Percentiles rank a stretch among this genome's conserved stretches.
Evolutionary conservation across 2,797 vertebrate genomes (phyloP).

Genomic region (Mormyrus hasselquistii): DNA sequence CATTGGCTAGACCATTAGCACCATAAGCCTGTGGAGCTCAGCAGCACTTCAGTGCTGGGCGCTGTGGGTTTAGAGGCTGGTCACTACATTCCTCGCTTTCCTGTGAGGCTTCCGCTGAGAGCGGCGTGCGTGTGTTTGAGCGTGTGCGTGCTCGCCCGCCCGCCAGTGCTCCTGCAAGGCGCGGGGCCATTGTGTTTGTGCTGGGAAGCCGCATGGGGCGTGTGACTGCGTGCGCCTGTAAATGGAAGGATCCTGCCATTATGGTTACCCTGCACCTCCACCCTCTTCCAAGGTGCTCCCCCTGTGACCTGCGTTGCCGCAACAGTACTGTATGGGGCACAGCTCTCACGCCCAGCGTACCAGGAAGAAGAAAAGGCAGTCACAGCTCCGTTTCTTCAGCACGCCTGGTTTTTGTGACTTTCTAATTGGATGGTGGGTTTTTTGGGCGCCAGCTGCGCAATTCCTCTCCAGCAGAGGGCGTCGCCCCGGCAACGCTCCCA

Average conservation of each 20-base stretch:
- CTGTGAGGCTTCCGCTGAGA: slow-evolving; percentile 50
- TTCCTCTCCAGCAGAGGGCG: not conserved
- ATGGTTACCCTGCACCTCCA: not conserved
- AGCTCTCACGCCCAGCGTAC: not conserved
- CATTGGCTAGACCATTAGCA: slow-evolving; percentile 32
- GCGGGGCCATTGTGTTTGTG: slow-evolving; percentile 11
- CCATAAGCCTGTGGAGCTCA: slow-evolving; percentile 38
- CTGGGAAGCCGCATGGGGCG: slow-evolving; percentile 11
- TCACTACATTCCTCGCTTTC: slow-evolving; percentile 62
- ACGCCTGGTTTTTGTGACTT: not conserved
- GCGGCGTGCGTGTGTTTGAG: not conserved
- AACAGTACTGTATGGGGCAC: not conserved
- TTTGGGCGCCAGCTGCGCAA: not conserved
- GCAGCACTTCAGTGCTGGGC: slow-evolving; percentile 42
- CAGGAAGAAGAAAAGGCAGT: not conserved
- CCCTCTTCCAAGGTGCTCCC: not conserved
- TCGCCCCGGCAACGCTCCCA: not conserved
- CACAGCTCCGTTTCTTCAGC: not conserved
- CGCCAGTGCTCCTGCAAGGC: not conserved
- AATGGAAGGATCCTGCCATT: slow-evolving; percentile 36
- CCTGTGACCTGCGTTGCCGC: not conserved
- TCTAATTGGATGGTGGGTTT: not conserved
- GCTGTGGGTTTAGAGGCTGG: slow-evolving; percentile 58
- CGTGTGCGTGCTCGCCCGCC: slow-evolving; percentile 4
- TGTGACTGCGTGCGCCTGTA: slow-evolving; percentile 16